Evolutionary conservation across 2,888 invertebrate species (phyloP), one percentile per base, ranked within the genome.

Genomic region (Drosophila fulvimacula): DNA sequence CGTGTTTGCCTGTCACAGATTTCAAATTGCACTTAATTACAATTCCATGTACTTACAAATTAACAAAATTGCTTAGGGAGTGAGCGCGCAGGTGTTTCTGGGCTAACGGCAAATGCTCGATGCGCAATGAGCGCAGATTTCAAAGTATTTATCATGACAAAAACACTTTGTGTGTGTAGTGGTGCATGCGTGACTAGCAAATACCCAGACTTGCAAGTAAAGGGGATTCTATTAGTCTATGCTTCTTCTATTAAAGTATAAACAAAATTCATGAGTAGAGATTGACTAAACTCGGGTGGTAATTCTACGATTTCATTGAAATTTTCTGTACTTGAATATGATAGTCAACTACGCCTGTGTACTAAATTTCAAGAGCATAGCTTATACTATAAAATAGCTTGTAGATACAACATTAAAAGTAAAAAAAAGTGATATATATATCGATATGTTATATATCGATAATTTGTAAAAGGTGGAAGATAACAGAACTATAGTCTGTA

Each of bases 21-120:
- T 76, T 72, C 70, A 82, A 84, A 84, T 74, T 81, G 71, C 67
- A 79, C 77, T 82, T 82, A 82, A 84, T 84, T 81, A 74, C 81
- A 34, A 41, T 73, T 74, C 41, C 60, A 73, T 79, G 81, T 79
- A 70, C 77, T 82, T 75, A 81, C 81, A 84, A 87, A 87, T 87
- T 87, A 84, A 82, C 79, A 67, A 79, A 76, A 78, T 71, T 59
- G 49, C 52, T 51, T 21, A 24, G 27, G 34, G 63, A 36, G n/a
- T 38, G 53, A 68, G 67, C 59, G 64, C 58, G 69, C 53, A 10
- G 42, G 42, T 46, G 32, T 19, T 7, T 34, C 10, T 5, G 46
- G n/a, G n/a, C 5, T 5, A 27, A n/a, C 27, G 5, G 24, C 27
- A 17, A 46, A 27, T 46, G 46, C 30, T 17, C 30, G 3, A 7